Conservation (phyloP, 2,113 vertebrate genomes). For the Platycercus adscitus region DNA sequence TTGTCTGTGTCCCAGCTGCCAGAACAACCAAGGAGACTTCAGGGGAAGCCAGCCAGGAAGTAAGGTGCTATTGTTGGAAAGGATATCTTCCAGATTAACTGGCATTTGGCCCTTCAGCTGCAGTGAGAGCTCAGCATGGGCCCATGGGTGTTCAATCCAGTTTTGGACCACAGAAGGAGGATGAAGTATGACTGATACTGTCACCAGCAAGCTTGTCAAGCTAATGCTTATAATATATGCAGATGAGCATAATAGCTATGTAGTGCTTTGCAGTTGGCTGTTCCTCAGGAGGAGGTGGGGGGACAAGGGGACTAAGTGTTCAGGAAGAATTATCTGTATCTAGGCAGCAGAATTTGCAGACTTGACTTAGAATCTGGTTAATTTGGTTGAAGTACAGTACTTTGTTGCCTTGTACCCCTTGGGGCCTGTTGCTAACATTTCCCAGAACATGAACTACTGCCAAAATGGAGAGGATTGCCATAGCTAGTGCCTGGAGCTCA, state of each 20-base stretch:
- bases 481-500: neutral
- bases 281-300: conserved; percentile 4
- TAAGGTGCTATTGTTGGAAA: conserved; percentile 65
- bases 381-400: neutral
- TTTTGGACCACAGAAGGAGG: conserved; percentile 52
- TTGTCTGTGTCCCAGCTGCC: conserved; percentile 52
- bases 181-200: conserved; percentile 17
- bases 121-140: neutral
- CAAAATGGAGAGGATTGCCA: neutral
- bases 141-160: conserved; percentile 38
- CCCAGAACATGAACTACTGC: neutral
- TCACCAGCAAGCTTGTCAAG: conserved; percentile 39
- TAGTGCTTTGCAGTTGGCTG: neutral
- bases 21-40: neutral
- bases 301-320: neutral
- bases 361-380: neutral
- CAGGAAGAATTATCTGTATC: neutral
- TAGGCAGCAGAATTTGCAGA: neutral
- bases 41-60: conserved; percentile 14
- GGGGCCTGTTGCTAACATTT: fast-evolving
- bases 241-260: neutral
- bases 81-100: conserved; percentile 26
- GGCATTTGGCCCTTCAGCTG: conserved; percentile 64
- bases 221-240: conserved; percentile 8
- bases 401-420: neutral